Conservation (phyloP, 2,888 invertebrate genomes). For the Tortricodes alternella region DNA sequence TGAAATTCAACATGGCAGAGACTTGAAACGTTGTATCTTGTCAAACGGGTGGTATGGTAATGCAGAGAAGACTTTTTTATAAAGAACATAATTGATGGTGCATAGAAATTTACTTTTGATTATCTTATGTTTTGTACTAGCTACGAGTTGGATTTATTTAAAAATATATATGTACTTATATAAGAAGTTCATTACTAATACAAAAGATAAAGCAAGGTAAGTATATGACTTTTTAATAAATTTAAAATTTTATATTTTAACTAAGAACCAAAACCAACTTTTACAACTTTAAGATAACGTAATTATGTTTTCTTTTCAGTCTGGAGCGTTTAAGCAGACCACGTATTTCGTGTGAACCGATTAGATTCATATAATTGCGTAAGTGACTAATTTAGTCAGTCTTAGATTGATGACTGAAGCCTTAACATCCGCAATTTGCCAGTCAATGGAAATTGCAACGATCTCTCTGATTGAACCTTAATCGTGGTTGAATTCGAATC, state of each 20-base stretch:
- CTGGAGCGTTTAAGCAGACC: background rate
- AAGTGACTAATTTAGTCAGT: slow-evolving; percentile 28
- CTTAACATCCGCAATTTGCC: slow-evolving; percentile 68
- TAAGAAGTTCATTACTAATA: no score
- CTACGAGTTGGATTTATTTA: no score
- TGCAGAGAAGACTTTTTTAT: background rate
- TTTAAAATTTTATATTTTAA: no score
- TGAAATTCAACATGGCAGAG: background rate
- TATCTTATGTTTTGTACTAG: no score
- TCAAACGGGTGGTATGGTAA: background rate
- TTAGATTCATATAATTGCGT: slow-evolving; percentile 27
- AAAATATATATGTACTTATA: no score
- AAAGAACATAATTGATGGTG: background rate
- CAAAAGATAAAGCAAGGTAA: no score
- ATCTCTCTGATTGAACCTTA: slow-evolving; percentile 73
- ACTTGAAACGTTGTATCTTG: background rate
- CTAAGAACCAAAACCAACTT: no score
- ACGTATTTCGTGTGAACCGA: slow-evolving; percentile 28
- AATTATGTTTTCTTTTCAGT: background rate
- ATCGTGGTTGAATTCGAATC: slow-evolving; percentile 53
- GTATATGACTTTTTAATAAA: no score
- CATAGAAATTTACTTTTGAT: no score
- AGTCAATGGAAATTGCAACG: slow-evolving; percentile 80
- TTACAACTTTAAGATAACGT: no score
- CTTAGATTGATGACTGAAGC: slow-evolving; percentile 63